phyloP scores from a whole-genome alignment of 2,888 invertebrate genomes.

The Calameuta idolon region DNA sequence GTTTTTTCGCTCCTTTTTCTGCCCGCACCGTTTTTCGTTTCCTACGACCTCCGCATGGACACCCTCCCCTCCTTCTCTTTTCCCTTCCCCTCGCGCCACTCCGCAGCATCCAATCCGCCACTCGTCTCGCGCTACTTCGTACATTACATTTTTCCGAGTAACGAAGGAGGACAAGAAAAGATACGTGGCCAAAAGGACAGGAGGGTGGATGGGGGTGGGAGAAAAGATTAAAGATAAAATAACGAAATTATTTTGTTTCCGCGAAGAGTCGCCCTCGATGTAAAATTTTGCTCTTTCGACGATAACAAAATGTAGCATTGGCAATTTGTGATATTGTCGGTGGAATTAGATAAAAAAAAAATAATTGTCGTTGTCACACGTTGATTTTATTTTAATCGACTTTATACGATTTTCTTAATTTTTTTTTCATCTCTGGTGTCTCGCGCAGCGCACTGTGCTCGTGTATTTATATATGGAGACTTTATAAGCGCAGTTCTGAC shows the following conservation, averaged over 20 bases:
- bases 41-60: background rate
- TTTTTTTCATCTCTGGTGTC: no score
- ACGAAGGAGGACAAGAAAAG: background rate
- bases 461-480: no score
- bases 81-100: background rate
- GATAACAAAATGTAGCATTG: no score
- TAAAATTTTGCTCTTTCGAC: no score
- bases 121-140: slow-evolving; percentile 14
- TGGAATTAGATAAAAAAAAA: no score
- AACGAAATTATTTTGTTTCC: slow-evolving; percentile 12
- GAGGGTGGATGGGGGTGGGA: background rate
- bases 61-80: background rate
- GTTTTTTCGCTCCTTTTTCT: background rate
- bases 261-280: no score
- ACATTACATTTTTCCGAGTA: slow-evolving; percentile 16
- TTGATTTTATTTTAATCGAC: no score
- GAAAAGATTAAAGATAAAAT: slow-evolving; percentile 3
- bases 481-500: no score
- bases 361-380: no score
- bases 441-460: no score
- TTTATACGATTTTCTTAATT: no score
- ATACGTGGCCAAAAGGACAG: background rate
- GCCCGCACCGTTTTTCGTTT: background rate
- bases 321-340: no score
- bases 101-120: background rate